Base-by-base conservation (phyloP, 92 coral and sea anemone species). In the Zoanthus sociatus region DNA sequence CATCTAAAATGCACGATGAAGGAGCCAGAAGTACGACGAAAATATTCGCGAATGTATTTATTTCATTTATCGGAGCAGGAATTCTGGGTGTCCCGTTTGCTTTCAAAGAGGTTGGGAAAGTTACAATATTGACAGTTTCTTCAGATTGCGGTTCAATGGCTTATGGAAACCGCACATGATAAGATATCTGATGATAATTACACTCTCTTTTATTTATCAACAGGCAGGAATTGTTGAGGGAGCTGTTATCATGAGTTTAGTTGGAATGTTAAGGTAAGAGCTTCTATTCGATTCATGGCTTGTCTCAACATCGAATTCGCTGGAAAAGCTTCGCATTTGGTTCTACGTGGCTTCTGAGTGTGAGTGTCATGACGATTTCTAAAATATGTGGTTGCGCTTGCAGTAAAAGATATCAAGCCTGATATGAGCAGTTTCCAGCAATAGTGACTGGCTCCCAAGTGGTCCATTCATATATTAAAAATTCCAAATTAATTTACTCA, bases 31-130 rank as follows among this genome's bases (percentile, higher is more conserved):
- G 98, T 91, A 86, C 92, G 45, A 90, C 96, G 71, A 97, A 97
- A 79, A 97, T 97, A 64, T 95, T 97, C 87, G 99, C 98, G 66
- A 97, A 97, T 78, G 91, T 97, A 84, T 97, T 97, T 64, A 97
- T 97, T 79, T 92, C 99, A 53, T 97, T 95, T 79, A 97, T 97
- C 89, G 99, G 99, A 75, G 99, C 99, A 82, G 99, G 99, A 83
- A 93, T 97, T 78, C 91, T 97, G 77, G 99, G 99, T 73, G 94
- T 97, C 92, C 99, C 99, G 18, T 96, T 88, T 78, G 99, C 99
- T 45, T 95, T 97, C 83, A 95, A 88, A 88, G 99, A 95, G 98
- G 99, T 97, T 84, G 15, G 92, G 21, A 12, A 18, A 48, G 4
- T 9, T 69, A 45, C 42, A 68, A 32, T 69, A 67, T 69, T 70